Evolutionary conservation across 2,797 vertebrate genomes (phyloP).

Genomic region (Labeo calbasu): DNA sequence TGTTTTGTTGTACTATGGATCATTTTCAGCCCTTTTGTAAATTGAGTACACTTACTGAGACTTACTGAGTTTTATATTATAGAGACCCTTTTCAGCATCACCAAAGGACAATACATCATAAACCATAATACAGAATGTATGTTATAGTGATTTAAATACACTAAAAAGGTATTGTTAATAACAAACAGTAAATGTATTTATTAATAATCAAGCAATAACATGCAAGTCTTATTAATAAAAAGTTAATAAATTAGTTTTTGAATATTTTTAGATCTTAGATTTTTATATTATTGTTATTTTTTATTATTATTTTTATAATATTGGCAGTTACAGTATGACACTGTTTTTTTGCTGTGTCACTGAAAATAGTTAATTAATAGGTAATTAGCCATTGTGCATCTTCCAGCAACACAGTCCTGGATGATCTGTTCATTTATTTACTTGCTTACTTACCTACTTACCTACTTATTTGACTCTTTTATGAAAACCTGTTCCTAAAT

Average conservation of each 20-base stretch:
- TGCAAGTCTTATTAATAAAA: background rate
- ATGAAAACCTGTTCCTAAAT: background rate
- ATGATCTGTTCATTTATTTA: background rate
- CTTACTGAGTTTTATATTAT: background rate
- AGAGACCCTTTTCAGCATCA: background rate
- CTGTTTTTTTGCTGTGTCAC: background rate
- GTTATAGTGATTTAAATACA: background rate
- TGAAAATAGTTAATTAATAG: background rate
- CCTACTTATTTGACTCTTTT: background rate
- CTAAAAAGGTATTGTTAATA: background rate
- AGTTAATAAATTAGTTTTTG: background rate
- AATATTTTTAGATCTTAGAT: background rate
- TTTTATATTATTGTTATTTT: background rate
- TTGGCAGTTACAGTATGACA: background rate
- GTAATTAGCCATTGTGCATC: background rate
- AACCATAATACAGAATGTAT: background rate
- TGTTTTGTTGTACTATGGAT: slow-evolving; percentile 17
- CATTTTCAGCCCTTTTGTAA: slow-evolving; percentile 18
- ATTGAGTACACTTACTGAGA: background rate
- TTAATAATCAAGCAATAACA: background rate
- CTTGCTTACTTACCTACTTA: too few species aligned
- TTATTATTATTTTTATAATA: background rate
- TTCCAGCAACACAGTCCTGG: background rate
- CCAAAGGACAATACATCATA: background rate
- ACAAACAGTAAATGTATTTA: background rate